A percentile compares a stretch with the other conserved stretches of the same genome.
Conservation (phyloP, 2,797 vertebrate genomes). For the Ctenosaura bakeri region DNA sequence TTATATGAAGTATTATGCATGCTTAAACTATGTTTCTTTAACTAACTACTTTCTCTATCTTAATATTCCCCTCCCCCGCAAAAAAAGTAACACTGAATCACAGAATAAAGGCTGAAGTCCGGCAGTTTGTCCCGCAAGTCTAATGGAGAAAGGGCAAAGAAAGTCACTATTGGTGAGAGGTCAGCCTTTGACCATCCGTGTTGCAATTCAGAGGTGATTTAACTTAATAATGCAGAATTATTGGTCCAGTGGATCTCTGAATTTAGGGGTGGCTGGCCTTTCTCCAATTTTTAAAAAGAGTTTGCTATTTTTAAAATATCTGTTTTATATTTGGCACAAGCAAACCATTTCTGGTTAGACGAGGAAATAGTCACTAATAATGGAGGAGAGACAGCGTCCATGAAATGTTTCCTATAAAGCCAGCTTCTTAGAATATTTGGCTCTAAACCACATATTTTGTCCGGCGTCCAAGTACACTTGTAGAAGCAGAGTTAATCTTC, state of each 20-base stretch:
- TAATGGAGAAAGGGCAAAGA: neutral
- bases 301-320: constrained; percentile 16
- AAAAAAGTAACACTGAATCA: constrained; percentile 25
- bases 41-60: neutral
- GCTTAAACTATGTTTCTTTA: constrained; percentile 50
- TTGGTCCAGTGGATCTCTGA: neutral
- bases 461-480: neutral
- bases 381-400: neutral
- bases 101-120: constrained; percentile 20
- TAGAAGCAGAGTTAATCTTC: constrained; percentile 16
- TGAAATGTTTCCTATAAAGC: constrained; percentile 28
- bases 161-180: constrained; percentile 14
- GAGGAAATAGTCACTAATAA: constrained; percentile 6
- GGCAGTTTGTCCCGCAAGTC: constrained; percentile 37
- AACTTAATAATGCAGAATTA: constrained; percentile 20
- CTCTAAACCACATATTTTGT: neutral
- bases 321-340: constrained; percentile 24
- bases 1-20: constrained; percentile 72
- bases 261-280: neutral
- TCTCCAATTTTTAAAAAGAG: neutral
- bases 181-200: constrained; percentile 19
- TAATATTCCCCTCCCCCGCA: neutral
- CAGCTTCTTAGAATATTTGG: neutral
- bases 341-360: constrained; percentile 19
- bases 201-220: constrained; percentile 37